Evolutionary conservation across 2,113 vertebrate genomes (phyloP).

Genomic region (Lophochroa leadbeateri): DNA sequence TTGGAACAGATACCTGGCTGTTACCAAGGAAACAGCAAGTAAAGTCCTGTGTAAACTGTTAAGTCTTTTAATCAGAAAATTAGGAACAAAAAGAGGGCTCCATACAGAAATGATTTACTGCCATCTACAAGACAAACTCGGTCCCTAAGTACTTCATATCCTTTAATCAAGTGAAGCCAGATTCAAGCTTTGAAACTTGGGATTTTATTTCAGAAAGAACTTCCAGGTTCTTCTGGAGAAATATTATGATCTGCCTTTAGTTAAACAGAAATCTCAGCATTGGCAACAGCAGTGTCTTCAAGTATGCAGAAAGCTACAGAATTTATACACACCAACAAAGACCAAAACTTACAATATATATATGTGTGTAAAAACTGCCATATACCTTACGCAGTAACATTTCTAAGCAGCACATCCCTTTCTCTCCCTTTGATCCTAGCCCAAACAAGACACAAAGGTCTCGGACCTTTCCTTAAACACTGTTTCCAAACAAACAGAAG

Average conservation of each 20-base stretch:
- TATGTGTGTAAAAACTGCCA: background rate
- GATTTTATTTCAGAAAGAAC: conserved; percentile 17
- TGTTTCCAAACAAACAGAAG: background rate
- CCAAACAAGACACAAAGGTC: background rate
- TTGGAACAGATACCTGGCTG: conserved; percentile 66
- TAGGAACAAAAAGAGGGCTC: conserved; percentile 43
- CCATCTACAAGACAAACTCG: background rate
- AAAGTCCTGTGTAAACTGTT: conserved; percentile 72
- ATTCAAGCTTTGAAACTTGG: background rate
- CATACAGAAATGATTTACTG: conserved; percentile 1
- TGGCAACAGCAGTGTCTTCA: background rate
- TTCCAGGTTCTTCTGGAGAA: background rate
- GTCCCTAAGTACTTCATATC: background rate
- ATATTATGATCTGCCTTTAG: background rate
- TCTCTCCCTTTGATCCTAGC: background rate
- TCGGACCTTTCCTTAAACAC: background rate
- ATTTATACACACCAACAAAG: background rate
- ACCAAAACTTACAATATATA: background rate
- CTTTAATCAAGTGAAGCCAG: background rate
- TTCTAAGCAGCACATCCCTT: background rate
- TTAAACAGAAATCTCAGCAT: background rate
- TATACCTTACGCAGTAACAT: background rate
- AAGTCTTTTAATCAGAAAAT: conserved; percentile 65
- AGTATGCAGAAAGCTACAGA: background rate
- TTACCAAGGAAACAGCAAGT: conserved; percentile 75